Evolutionary conservation across 1,140 invertebrate genomes (phyloP).

Genomic region (Drosophila arizonae): DNA sequence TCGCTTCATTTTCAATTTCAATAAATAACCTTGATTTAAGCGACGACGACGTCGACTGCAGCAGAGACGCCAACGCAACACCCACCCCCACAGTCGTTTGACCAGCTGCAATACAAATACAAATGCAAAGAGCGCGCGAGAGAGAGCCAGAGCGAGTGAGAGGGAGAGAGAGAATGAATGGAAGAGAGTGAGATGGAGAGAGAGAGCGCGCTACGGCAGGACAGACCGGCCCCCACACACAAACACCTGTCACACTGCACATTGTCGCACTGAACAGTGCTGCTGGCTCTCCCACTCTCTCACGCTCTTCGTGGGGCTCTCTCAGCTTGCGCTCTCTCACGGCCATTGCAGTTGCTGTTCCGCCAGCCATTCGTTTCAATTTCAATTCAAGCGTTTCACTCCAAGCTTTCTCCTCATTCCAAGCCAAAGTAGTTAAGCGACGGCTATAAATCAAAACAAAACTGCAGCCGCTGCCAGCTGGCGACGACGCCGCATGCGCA

Average conservation of each 20-base stretch:
- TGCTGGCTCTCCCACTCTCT: conserved; percentile 28
- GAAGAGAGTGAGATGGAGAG: conserved; percentile 1
- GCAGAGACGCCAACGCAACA: conserved; percentile 45
- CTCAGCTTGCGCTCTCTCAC: conserved; percentile 15
- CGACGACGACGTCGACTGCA: conserved; percentile 49
- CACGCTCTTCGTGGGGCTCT: conserved; percentile 12
- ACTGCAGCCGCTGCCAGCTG: conserved; percentile 57
- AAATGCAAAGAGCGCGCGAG: conserved; percentile 24
- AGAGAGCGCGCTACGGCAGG: conserved; percentile 26
- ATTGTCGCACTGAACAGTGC: conserved; percentile 29
- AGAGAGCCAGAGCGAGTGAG: conserved; percentile 15
- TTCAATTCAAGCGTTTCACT: conserved; percentile 53
- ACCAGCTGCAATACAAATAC: conserved; percentile 69
- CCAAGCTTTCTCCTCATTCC: conserved; percentile 48
- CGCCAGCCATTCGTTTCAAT: conserved; percentile 44
- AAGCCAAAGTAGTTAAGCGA: conserved; percentile 16
- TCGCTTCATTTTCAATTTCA: conserved; percentile 79
- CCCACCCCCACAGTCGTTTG: conserved; percentile 59
- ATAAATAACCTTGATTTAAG: conserved; percentile 81
- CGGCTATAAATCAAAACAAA: conserved; percentile 74
- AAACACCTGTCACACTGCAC: conserved; percentile 70
- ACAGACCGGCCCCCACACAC: conserved; percentile 74
- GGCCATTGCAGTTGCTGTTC: conserved; percentile 46
- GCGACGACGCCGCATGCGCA: conserved; percentile 51
- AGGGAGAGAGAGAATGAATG: neutral